Conservation (phyloP, 2,113 vertebrate species). For the Notothenia coriiceps region DNA sequence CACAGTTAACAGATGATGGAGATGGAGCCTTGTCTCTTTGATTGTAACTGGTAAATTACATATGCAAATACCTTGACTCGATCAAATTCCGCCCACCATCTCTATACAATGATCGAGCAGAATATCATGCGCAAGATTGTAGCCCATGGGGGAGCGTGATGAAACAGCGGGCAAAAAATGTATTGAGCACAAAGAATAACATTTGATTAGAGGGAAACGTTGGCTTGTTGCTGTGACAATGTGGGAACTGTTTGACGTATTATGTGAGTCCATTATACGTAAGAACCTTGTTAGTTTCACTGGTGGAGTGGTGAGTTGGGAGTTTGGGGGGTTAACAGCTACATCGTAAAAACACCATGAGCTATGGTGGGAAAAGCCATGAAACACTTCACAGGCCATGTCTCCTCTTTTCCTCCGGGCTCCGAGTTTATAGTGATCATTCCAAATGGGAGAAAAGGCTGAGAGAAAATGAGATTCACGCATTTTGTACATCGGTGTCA, state of each 20-base stretch:
- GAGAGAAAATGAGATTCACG: conserved; percentile 53
- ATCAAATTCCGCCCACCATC: conserved; percentile 20
- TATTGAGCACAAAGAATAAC: conserved; percentile 49
- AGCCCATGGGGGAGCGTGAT: conserved; percentile 10
- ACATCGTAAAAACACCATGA: conserved; percentile 67
- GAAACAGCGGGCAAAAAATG: conserved; percentile 51
- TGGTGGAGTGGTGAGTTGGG: conserved; percentile 5
- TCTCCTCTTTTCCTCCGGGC: conserved; percentile 51
- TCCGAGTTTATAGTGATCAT: conserved; percentile 47
- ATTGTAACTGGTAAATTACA: conserved; percentile 39
- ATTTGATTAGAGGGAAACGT: conserved; percentile 65
- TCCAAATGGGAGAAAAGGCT: conserved; percentile 10
- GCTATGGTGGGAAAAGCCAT: conserved; percentile 48
- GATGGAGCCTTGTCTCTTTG: conserved; percentile 29
- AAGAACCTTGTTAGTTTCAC: conserved; percentile 71
- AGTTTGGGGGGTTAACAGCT: conserved; percentile 27
- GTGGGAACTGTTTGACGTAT: conserved; percentile 46
- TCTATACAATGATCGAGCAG: not conserved
- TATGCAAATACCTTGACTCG: conserved; percentile 54
- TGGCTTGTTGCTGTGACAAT: conserved; percentile 20
- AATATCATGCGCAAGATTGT: conserved; percentile 9
- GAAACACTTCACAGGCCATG: conserved; percentile 49
- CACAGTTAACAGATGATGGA: conserved; percentile 61
- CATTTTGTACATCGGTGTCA: conserved; percentile 28
- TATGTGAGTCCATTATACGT: conserved; percentile 72